phyloP scores from a whole-genome alignment of 2,888 invertebrate genomes.

The Ecdyonurus torrentis region DNA sequence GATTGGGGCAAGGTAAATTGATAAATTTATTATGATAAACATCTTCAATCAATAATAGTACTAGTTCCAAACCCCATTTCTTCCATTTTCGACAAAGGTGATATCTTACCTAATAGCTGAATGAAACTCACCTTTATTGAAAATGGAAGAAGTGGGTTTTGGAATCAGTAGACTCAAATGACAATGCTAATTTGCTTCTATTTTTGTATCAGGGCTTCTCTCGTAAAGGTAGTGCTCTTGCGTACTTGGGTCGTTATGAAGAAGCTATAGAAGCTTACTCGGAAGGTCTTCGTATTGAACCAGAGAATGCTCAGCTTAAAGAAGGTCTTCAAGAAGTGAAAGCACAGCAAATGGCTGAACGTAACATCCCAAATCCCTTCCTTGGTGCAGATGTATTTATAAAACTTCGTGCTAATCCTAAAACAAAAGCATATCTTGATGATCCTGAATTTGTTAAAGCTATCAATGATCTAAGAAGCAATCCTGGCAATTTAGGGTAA shows the following conservation, averaged over 20 bases:
- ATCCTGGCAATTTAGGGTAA: conserved; percentile 39
- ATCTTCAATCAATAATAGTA: no score
- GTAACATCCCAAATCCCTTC: conserved; percentile 14
- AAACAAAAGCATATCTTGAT: conserved; percentile 49
- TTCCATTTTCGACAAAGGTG: no score
- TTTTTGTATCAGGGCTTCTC: conserved; percentile 43
- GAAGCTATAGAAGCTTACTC: conserved; percentile 66
- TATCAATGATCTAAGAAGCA: conserved; percentile 39
- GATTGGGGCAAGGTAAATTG: conserved; percentile 60
- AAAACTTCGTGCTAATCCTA: conserved; percentile 47
- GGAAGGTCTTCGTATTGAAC: conserved; percentile 52
- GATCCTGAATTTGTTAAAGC: conserved; percentile 56
- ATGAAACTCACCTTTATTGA: no score
- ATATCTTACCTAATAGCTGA: no score
- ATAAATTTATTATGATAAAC: no score
- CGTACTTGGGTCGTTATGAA: conserved; percentile 51
- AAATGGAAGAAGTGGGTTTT: no score
- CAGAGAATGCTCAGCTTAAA: conserved; percentile 50
- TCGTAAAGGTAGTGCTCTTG: conserved; percentile 71
- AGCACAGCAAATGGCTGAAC: conserved; percentile 22
- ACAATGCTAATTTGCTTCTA: conserved; percentile 12
- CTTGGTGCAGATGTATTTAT: conserved; percentile 32
- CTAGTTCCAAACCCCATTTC: no score
- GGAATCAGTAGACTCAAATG: no score
- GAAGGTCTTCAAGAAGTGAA: conserved; percentile 47